Evolutionary conservation across 2,113 vertebrate species (phyloP), one percentile per base, ranked within the genome.

Genomic region (Sphyrna mokarran): DNA sequence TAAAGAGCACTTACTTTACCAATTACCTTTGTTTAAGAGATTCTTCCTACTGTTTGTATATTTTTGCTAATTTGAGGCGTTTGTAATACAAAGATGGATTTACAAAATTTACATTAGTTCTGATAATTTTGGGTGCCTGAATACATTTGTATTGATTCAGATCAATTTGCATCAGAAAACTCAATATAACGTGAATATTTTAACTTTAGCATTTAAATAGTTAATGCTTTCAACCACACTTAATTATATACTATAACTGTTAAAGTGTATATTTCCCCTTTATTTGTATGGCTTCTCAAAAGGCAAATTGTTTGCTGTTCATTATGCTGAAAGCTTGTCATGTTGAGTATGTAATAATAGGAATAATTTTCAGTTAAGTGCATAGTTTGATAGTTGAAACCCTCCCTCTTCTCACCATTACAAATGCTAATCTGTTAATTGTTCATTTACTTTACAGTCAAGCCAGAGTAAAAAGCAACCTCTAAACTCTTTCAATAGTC

Each of bases 361-460:
- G 94, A 72, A 72, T 72, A 76, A 95, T 95, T 95, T 95, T 95
- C 68, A 72, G 69, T 95, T 95, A 95, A 95, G 93, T 70, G 63
- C 63, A 95, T 72, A 95, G 68, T 72, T 95, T 76, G 26, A 76
- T 95, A 72, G 69, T 95, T 95, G 94, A 95, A 95, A 29, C 94
- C 37, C 69, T 69, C 23, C 66, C 68, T 33, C 23, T 54, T 54
- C 40, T 26, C 26, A 76, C 94, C 43, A 95, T 95, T 95, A 95
- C 43, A 72, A 95, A 95, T 95, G 94, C 69, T 95, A 95, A 95
- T 95, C 94, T 95, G 94, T 72, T 76, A 95, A 95, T 95, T 95
- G 54, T 95, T 26, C 68, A 70, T 95, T 72, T 95, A 95, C 43
- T 72, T 95, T 76, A 69, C 70, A 95, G 93, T 72, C 93, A 95